phyloP scores from a whole-genome alignment of 2,113 vertebrate genomes.

The Irena cyanogastra region DNA sequence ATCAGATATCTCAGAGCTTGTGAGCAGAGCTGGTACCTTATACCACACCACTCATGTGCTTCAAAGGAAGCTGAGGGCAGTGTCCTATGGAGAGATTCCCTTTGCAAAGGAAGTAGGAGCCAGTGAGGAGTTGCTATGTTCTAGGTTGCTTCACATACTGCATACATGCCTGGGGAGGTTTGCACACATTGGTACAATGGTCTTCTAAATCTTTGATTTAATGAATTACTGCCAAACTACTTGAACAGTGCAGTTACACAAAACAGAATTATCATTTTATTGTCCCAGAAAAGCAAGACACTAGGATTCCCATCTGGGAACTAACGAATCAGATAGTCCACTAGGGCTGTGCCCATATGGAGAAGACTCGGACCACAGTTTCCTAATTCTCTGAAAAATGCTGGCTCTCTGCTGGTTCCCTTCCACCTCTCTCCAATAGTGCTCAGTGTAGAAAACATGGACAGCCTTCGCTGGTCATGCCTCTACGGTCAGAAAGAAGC shows the following conservation, averaged over 20 bases:
- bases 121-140: rapidly evolving
- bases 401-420: neutral
- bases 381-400: neutral
- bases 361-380: neutral
- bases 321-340: neutral
- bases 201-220: neutral
- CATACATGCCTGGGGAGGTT: neutral
- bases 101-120: neutral
- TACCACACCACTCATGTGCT: rapidly evolving
- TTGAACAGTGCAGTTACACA: neutral
- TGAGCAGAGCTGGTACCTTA: neutral
- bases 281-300: neutral
- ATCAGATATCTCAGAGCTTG: neutral
- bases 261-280: neutral
- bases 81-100: neutral
- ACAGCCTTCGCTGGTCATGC: neutral
- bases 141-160: neutral
- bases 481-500: neutral
- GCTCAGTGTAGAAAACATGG: neutral
- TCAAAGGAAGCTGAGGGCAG: neutral
- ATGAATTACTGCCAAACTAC: neutral
- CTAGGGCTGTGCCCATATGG: neutral
- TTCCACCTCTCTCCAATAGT: neutral
- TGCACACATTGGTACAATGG: neutral
- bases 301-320: neutral